These are phyloP conservation scores for Drosophila birchii DNA, from an alignment of 2,888 invertebrate genomes.

Conservation along the genomic window DNA sequence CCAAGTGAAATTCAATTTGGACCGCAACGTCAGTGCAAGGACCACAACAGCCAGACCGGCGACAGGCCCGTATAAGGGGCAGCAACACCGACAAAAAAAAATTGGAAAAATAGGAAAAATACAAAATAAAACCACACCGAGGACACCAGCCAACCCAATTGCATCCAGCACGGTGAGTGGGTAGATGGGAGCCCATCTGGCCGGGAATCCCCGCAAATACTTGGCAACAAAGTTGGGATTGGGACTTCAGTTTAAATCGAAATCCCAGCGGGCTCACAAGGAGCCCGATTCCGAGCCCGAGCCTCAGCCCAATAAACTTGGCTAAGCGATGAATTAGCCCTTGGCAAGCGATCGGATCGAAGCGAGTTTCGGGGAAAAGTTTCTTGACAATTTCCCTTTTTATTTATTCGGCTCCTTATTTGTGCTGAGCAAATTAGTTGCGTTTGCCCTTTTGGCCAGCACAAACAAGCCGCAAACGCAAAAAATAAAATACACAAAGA, in stretches of 20 bases:
- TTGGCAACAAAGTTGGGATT: conserved; percentile 13
- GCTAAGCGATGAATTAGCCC: conserved; percentile 30
- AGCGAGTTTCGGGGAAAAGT: conserved; percentile 20
- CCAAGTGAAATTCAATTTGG: conserved; percentile 74
- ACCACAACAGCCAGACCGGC: conserved; percentile 28
- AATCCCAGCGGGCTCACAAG: conserved; percentile 8
- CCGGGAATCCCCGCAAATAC: conserved; percentile 11
- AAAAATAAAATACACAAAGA: conserved; percentile 4
- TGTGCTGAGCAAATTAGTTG: conserved; percentile 64
- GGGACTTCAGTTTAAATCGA: conserved; percentile 7
- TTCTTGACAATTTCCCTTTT: conserved; percentile 31
- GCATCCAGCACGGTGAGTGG: conserved; percentile 34
- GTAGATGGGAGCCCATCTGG: conserved; percentile 8
- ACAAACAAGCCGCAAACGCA: conserved; percentile 45
- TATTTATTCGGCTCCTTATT: conserved; percentile 43
- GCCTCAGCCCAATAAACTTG: conserved; percentile 18
- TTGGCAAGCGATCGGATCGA: conserved; percentile 29
- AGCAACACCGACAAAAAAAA: conserved; percentile 7
- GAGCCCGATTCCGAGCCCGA: neutral
- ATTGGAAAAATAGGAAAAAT: conserved; percentile 33
- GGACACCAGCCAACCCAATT: conserved; percentile 25
- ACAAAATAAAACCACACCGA: conserved; percentile 28
- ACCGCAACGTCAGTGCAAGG: conserved; percentile 57
- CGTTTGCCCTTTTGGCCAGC: conserved; percentile 56
- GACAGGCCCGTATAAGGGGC: conserved; percentile 18